Evolutionary conservation across 2,797 vertebrate species (phyloP).

Genomic region (Glyptemys insculpta): DNA sequence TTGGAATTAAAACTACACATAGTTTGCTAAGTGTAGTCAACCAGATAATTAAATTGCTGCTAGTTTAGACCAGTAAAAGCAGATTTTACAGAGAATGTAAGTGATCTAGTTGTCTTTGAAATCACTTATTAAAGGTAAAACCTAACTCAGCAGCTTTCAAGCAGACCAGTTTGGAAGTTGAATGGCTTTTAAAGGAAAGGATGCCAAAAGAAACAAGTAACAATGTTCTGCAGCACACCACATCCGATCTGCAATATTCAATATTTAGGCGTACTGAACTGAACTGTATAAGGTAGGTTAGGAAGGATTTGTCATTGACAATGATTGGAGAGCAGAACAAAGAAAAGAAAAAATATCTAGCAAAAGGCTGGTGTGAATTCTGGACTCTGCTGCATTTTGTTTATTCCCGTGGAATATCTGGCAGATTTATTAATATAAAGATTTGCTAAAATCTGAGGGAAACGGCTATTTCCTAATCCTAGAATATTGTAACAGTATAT

Average conservation of each 20-base stretch:
- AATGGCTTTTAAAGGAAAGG: background rate
- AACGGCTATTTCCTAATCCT: rapidly evolving
- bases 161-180: background rate
- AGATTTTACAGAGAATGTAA: background rate
- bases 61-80: constrained; percentile 14
- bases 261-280: background rate
- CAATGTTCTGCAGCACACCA: background rate
- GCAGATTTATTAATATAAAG: background rate
- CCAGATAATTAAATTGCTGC: constrained; percentile 42
- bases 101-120: background rate
- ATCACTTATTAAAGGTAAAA: background rate
- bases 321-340: constrained; percentile 15
- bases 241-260: background rate
- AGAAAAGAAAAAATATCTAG: background rate
- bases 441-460: background rate
- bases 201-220: constrained; percentile 48
- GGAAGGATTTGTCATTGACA: background rate
- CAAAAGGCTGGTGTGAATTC: background rate
- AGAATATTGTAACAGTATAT: background rate
- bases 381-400: background rate
- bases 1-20: background rate
- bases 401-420: background rate
- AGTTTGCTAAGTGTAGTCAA: background rate
- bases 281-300: background rate
- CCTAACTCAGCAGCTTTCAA: background rate